These are phyloP conservation scores for Chelon auratus DNA, from an alignment of 2,797 vertebrate species.

Conservation along the genomic window DNA sequence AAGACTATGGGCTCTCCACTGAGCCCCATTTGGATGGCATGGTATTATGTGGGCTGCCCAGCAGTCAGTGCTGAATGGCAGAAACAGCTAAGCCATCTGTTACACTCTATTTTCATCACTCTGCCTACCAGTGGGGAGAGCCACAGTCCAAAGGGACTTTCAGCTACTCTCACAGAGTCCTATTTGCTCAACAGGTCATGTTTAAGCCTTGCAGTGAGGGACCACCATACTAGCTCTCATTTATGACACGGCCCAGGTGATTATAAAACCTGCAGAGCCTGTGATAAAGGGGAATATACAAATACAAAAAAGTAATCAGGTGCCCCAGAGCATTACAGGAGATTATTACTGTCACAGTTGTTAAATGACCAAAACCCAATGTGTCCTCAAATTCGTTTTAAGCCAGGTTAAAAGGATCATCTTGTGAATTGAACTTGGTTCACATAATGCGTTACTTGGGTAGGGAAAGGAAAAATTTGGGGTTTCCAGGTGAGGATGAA, in stretches of 20 bases:
- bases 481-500: conserved; percentile 73
- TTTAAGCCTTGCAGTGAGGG: conserved; percentile 44
- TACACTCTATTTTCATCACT: conserved; percentile 82
- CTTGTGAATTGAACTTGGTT: conserved; percentile 59
- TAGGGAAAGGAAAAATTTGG: conserved; percentile 53
- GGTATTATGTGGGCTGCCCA: conserved; percentile 75
- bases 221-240: conserved; percentile 45
- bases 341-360: conserved; percentile 61
- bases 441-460: conserved; percentile 51
- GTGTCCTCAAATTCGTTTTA: conserved; percentile 48
- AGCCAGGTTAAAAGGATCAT: conserved; percentile 65
- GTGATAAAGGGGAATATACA: conserved; percentile 44
- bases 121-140: conserved; percentile 63
- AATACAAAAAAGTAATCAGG: conserved; percentile 63
- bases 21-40: conserved; percentile 66
- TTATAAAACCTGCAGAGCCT: conserved; percentile 42
- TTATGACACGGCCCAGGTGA: conserved; percentile 40
- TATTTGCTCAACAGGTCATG: conserved; percentile 68
- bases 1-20: conserved; percentile 57
- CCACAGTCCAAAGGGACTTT: conserved; percentile 51
- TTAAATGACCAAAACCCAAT: conserved; percentile 62
- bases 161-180: conserved; percentile 49
- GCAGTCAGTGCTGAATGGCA: conserved; percentile 73
- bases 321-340: conserved; percentile 57
- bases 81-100: conserved; percentile 84